These are phyloP conservation scores for Fukomys damarensis DNA, from an alignment of 2,113 vertebrate genomes.

Conservation along the genomic window DNA sequence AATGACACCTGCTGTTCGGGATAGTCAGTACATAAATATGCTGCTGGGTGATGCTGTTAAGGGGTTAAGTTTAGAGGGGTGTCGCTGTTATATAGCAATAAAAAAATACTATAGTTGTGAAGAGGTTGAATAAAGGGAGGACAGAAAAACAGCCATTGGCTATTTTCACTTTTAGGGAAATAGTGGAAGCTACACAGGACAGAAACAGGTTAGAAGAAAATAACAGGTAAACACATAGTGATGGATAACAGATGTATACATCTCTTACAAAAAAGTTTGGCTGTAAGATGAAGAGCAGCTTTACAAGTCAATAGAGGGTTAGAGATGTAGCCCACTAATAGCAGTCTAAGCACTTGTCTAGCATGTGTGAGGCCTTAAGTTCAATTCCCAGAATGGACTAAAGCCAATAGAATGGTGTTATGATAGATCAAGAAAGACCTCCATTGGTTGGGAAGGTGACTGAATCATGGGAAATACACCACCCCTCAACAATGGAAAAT, in stretches of 20 bases:
- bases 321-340: too few species aligned
- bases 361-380: too few species aligned
- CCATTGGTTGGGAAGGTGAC: too few species aligned
- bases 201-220: conserved; percentile 45
- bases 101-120: background rate
- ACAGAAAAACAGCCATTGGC: background rate
- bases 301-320: too few species aligned
- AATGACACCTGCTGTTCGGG: too few species aligned
- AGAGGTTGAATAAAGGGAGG: conserved; percentile 1
- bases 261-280: background rate
- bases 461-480: too few species aligned
- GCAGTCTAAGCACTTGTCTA: too few species aligned
- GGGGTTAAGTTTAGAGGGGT: background rate
- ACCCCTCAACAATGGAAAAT: background rate
- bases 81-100: conserved; percentile 10
- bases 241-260: background rate
- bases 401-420: background rate
- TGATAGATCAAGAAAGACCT: too few species aligned
- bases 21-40: too few species aligned
- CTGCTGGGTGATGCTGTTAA: too few species aligned
- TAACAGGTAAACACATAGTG: conserved; percentile 1
- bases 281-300: background rate
- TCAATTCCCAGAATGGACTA: too few species aligned
- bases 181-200: background rate
- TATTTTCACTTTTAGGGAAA: conserved; percentile 33